Percentiles rank a stretch among this genome's conserved stretches.
phyloP scores from a whole-genome alignment of 2,113 vertebrate species.

The Pipa parva region DNA sequence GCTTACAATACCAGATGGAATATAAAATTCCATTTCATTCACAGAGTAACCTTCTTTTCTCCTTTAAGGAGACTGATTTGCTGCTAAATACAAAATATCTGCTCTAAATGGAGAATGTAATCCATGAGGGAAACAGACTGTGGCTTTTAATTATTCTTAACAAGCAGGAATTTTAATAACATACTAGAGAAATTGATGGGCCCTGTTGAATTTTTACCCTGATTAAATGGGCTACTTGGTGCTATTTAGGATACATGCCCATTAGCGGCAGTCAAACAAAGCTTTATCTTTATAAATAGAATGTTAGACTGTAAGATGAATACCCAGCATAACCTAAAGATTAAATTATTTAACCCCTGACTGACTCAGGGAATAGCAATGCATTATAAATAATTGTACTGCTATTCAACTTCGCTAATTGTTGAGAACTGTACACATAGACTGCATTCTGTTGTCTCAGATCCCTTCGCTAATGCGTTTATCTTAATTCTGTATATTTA shows the following conservation, averaged over 20 bases:
- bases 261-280: conserved; percentile 34
- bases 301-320: neutral
- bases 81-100: conserved; percentile 31
- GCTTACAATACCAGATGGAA: conserved; percentile 20
- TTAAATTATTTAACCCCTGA: conserved; percentile 34
- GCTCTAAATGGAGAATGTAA: conserved; percentile 33
- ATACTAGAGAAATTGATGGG: conserved; percentile 43
- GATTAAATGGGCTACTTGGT: conserved; percentile 43
- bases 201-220: conserved; percentile 42
- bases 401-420: too few species aligned
- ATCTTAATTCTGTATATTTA: too few species aligned
- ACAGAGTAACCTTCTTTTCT: conserved; percentile 38
- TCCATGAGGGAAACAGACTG: conserved; percentile 39
- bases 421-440: too few species aligned
- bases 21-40: conserved; percentile 35
- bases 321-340: conserved; percentile 10
- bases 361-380: neutral
- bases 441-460: too few species aligned
- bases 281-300: conserved; percentile 28
- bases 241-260: conserved; percentile 34
- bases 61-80: conserved; percentile 35
- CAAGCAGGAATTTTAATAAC: conserved; percentile 43
- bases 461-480: too few species aligned
- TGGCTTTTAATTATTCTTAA: conserved; percentile 44
- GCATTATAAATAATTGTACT: too few species aligned